A percentile compares a stretch with the other conserved stretches of the same genome.
These are phyloP conservation scores for Karalla daura DNA, from an alignment of 2,797 vertebrate species.

Conservation along the genomic window DNA sequence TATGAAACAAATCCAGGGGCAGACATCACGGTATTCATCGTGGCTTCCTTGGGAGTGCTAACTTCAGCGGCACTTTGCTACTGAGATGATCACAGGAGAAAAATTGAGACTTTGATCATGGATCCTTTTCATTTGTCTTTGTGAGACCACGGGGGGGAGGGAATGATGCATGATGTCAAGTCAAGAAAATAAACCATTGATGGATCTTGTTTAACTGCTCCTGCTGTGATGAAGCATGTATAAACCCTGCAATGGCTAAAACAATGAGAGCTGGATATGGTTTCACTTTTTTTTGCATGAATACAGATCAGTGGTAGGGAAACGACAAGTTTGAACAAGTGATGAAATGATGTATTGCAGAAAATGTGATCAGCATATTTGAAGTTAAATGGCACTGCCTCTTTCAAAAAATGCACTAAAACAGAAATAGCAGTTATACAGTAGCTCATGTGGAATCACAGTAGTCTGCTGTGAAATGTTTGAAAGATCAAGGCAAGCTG, in stretches of 20 bases:
- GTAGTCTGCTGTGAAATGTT: no score
- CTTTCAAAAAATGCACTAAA: no score
- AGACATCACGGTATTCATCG: background rate
- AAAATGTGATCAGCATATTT: no score
- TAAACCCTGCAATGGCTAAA: background rate
- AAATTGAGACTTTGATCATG: background rate
- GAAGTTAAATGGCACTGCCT: no score
- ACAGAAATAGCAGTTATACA: no score
- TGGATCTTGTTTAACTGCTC: background rate
- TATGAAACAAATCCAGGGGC: background rate
- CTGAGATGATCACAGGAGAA: background rate
- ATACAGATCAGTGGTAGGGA: background rate
- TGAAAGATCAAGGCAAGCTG: no score
- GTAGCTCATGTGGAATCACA: no score
- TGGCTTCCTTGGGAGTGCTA: background rate
- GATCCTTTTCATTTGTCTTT: background rate
- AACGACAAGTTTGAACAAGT: background rate
- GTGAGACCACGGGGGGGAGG: background rate
- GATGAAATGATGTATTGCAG: no score
- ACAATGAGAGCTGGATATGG: background rate
- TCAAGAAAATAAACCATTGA: background rate
- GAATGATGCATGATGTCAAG: background rate
- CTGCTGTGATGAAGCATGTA: background rate
- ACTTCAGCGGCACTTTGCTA: background rate
- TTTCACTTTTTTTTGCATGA: no score